Evolutionary conservation across 2,888 invertebrate genomes (phyloP).

Genomic region (Leptopterna dolabrata): DNA sequence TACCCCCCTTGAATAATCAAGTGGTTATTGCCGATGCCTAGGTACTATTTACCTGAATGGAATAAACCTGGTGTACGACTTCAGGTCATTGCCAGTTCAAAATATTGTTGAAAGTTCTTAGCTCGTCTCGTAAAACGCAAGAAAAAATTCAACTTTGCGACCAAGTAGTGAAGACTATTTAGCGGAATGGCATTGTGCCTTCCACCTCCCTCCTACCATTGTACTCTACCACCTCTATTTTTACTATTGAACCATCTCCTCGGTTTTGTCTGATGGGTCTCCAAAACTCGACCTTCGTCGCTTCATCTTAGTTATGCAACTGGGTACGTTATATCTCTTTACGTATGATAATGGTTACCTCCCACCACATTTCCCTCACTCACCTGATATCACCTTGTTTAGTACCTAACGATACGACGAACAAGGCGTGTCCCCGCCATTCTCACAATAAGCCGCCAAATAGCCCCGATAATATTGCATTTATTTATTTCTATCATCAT

Average conservation of each 20-base stretch:
- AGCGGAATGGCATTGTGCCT: background rate
- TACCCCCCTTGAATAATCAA: too few relatives aligned
- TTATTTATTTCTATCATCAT: background rate
- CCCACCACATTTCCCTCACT: background rate
- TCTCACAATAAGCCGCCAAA: too few relatives aligned
- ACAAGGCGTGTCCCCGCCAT: slow-evolving; percentile 35
- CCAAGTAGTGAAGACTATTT: background rate
- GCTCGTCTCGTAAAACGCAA: background rate
- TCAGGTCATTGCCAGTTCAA: too few relatives aligned
- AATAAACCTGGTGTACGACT: too few relatives aligned
- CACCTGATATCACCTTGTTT: slow-evolving; percentile 31
- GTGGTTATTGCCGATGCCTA: too few relatives aligned
- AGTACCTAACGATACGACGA: slow-evolving; percentile 17
- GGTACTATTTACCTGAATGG: too few relatives aligned
- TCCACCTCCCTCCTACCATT: background rate
- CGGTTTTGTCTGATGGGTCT: background rate
- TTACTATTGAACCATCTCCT: background rate
- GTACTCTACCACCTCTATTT: background rate
- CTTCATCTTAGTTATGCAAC: background rate
- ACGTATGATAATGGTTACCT: background rate
- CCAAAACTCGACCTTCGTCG: background rate
- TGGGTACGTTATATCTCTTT: background rate
- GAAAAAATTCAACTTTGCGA: background rate
- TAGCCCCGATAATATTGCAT: background rate
- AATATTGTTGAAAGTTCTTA: too few relatives aligned